These are phyloP conservation scores for Drosophila hawaiiensis DNA, from an alignment of 2,888 invertebrate genomes.

Conservation along the genomic window DNA sequence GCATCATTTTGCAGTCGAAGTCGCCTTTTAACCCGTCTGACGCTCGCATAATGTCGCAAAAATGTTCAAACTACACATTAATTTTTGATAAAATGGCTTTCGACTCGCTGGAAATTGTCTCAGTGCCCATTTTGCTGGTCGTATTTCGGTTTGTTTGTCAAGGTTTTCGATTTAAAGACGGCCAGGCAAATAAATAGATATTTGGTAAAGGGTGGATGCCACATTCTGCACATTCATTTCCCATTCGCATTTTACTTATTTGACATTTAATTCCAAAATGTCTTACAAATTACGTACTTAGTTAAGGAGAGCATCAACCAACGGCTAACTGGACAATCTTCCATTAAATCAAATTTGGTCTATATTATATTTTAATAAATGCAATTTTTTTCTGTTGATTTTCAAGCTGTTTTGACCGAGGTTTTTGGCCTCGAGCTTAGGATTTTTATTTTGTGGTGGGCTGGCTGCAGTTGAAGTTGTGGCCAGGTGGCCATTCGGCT, in stretches of 20 bases:
- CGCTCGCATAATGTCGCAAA: conserved; percentile 72
- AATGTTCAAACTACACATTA: conserved; percentile 77
- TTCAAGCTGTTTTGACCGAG: conserved; percentile 28
- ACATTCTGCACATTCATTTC: conserved; percentile 22
- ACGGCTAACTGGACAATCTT: conserved; percentile 30
- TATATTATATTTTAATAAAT: conserved; percentile 57
- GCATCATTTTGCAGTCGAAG: conserved; percentile 21
- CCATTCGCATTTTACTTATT: conserved; percentile 40
- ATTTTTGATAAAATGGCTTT: conserved; percentile 77
- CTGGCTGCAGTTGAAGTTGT: conserved; percentile 20
- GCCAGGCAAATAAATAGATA: conserved; percentile 21
- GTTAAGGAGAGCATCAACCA: conserved; percentile 18
- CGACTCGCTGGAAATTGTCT: conserved; percentile 64
- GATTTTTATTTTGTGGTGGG: not conserved
- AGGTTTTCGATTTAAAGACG: conserved; percentile 37
- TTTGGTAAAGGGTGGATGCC: conserved; percentile 38
- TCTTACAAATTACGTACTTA: conserved; percentile 45
- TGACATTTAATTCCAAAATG: conserved; percentile 39
- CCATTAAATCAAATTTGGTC: conserved; percentile 50
- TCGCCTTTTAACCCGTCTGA: conserved; percentile 69
- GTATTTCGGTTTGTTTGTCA: conserved; percentile 3
- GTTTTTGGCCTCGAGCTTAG: conserved; percentile 34
- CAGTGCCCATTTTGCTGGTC: conserved; percentile 12
- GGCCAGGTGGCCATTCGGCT: conserved; percentile 64
- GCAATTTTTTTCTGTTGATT: conserved; percentile 48